Conservation (phyloP, 1,140 invertebrate species). For the Venturia canescens region DNA sequence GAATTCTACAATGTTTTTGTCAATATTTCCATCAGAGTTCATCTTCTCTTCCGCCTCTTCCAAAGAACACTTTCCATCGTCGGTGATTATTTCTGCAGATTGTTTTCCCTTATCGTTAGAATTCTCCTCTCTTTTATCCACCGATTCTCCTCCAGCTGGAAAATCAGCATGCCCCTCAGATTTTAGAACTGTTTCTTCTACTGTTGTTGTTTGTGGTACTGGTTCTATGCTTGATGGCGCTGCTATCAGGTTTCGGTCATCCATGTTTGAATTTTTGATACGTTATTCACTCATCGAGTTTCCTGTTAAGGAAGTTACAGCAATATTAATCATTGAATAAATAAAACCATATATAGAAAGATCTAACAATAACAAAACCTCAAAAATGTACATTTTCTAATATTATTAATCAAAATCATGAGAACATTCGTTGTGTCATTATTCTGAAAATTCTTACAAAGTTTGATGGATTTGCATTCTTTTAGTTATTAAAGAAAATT, state of each 20-base stretch:
- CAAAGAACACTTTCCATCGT: background rate
- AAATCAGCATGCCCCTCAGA: background rate
- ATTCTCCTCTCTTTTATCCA: background rate
- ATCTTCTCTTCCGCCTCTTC: background rate
- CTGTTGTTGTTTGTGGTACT: background rate
- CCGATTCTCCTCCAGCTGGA: background rate
- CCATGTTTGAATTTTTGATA: background rate
- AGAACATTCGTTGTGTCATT: too few relatives aligned
- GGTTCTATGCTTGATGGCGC: background rate
- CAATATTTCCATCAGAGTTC: background rate
- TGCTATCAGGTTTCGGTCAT: background rate
- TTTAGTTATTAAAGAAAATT: too few relatives aligned
- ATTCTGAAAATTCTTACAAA: too few relatives aligned
- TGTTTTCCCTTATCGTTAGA: background rate
- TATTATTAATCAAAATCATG: too few relatives aligned
- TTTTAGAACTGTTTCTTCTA: background rate
- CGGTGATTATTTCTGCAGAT: background rate
- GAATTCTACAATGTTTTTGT: background rate
- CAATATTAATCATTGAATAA: background rate
- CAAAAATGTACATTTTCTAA: too few relatives aligned
- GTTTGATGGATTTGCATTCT: too few relatives aligned
- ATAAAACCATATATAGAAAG: background rate
- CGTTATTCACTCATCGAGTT: background rate
- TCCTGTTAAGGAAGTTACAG: background rate
- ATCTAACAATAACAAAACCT: background rate